Percentiles rank a stretch among this genome's conserved stretches.
Conservation (phyloP, 2,888 invertebrate genomes). For the Acanthoscelides obtectus region DNA sequence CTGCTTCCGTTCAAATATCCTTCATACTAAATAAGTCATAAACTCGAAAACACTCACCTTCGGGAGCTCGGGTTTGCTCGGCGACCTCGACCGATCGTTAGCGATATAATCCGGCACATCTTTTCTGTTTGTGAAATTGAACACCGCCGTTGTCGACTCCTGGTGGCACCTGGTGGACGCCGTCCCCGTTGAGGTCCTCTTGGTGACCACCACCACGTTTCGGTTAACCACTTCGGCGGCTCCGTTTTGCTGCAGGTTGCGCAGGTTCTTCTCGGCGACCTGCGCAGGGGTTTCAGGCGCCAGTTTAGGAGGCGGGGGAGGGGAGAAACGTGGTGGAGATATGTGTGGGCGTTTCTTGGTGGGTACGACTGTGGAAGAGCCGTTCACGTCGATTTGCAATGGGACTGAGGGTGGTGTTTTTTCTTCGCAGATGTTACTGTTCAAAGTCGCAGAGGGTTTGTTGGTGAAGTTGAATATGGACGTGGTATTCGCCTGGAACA, state of each 20-base stretch:
- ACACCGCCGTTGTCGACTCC: constrained; percentile 50
- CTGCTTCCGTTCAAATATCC: too few species aligned
- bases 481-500: constrained; percentile 40
- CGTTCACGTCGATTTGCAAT: constrained; percentile 32
- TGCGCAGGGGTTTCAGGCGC: constrained; percentile 50
- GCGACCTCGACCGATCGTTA: constrained; percentile 72
- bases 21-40: too few species aligned
- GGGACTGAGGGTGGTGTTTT: constrained; percentile 29
- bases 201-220: constrained; percentile 30
- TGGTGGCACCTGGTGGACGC: constrained; percentile 17
- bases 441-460: constrained; percentile 31
- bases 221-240: constrained; percentile 30
- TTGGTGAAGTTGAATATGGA: constrained; percentile 58
- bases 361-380: constrained; percentile 23
- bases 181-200: constrained; percentile 8
- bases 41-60: constrained; percentile 63
- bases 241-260: constrained; percentile 59
- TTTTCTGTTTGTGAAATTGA: constrained; percentile 81
- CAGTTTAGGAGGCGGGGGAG: constrained; percentile 24
- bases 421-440: constrained; percentile 24
- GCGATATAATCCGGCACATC: constrained; percentile 89
- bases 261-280: constrained; percentile 65
- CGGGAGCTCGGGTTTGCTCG: constrained; percentile 62
- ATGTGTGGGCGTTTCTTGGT: constrained; percentile 4
- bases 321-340: constrained; percentile 28